These are phyloP conservation scores for Petrophora chlorosata DNA, from an alignment of 2,888 invertebrate genomes.

Conservation along the genomic window DNA sequence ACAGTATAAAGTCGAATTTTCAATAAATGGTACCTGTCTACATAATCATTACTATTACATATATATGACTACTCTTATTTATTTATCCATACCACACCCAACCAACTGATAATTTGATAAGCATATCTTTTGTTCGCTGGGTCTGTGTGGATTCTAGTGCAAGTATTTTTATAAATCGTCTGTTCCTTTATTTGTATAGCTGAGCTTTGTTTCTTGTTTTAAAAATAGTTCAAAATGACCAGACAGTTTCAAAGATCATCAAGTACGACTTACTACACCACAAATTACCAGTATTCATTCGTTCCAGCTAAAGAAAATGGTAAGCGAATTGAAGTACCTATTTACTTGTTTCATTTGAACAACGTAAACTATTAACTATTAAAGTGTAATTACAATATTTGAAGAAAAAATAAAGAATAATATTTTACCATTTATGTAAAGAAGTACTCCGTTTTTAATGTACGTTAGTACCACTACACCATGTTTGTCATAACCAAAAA, in stretches of 20 bases:
- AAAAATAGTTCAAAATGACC: conserved; percentile 49
- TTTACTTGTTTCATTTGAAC: too few relatives aligned
- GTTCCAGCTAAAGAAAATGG: conserved; percentile 66
- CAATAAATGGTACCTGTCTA: conserved; percentile 10
- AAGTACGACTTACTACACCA: conserved; percentile 64
- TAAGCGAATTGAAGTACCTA: too few relatives aligned
- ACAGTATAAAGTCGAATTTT: background rate
- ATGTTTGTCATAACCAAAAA: too few relatives aligned
- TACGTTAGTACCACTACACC: too few relatives aligned
- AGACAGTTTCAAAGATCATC: conserved; percentile 51
- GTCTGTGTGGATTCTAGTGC: conserved; percentile 20
- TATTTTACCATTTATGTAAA: too few relatives aligned
- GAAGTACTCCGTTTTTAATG: too few relatives aligned
- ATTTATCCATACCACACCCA: conserved; percentile 30
- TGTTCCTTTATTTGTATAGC: conserved; percentile 1
- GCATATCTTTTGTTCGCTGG: conserved; percentile 40
- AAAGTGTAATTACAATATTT: too few relatives aligned
- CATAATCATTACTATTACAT: conserved; percentile 4
- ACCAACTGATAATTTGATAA: conserved; percentile 44
- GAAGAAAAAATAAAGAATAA: too few relatives aligned
- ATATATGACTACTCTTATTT: conserved; percentile 33
- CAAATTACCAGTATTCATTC: conserved; percentile 67
- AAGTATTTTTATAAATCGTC: conserved; percentile 19
- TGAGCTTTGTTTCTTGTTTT: conserved; percentile 33
- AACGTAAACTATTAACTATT: too few relatives aligned